These are phyloP conservation scores for Drosophila borborema DNA, from an alignment of 2,888 invertebrate genomes.

Conservation along the genomic window DNA sequence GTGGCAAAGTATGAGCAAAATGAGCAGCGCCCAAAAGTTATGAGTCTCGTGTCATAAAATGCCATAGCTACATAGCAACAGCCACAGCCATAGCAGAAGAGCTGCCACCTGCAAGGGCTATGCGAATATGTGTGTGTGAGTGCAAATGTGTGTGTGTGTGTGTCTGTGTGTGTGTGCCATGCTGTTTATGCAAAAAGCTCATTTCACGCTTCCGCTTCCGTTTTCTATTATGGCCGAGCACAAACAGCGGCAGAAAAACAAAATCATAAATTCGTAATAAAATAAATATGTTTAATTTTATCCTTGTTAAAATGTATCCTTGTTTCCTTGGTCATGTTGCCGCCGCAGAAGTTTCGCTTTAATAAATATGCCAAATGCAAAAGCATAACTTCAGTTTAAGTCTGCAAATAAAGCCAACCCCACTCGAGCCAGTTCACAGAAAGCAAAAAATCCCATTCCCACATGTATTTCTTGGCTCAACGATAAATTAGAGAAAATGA, in stretches of 20 bases:
- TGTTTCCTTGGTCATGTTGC: slow-evolving; percentile 48
- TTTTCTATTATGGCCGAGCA: slow-evolving; percentile 60
- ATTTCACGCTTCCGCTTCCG: slow-evolving; percentile 82
- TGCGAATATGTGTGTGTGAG: slow-evolving; percentile 17
- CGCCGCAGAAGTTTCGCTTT: slow-evolving; percentile 50
- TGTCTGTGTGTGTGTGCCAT: slow-evolving; percentile 34
- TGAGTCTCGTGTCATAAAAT: slow-evolving; percentile 75
- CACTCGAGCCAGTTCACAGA: neutral
- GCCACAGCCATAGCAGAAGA: slow-evolving; percentile 54
- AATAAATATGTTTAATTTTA: slow-evolving; percentile 76
- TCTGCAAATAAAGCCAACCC: slow-evolving; percentile 29
- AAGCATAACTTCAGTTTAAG: slow-evolving; percentile 68
- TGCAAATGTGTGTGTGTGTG: slow-evolving; percentile 28
- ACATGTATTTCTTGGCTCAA: slow-evolving; percentile 27
- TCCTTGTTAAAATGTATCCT: slow-evolving; percentile 45
- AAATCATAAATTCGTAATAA: slow-evolving; percentile 81
- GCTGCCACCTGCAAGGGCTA: slow-evolving; percentile 65
- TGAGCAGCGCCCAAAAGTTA: slow-evolving; percentile 76
- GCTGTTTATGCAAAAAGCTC: slow-evolving; percentile 79
- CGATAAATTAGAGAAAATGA: slow-evolving; percentile 61
- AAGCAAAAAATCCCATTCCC: slow-evolving; percentile 4
- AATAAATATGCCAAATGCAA: slow-evolving; percentile 65
- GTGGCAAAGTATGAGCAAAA: slow-evolving; percentile 77
- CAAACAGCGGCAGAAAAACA: slow-evolving; percentile 67
- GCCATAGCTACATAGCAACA: slow-evolving; percentile 41